These are phyloP conservation scores for Steinernema hermaphroditum DNA, from an alignment of 2,888 invertebrate genomes.

Conservation along the genomic window DNA sequence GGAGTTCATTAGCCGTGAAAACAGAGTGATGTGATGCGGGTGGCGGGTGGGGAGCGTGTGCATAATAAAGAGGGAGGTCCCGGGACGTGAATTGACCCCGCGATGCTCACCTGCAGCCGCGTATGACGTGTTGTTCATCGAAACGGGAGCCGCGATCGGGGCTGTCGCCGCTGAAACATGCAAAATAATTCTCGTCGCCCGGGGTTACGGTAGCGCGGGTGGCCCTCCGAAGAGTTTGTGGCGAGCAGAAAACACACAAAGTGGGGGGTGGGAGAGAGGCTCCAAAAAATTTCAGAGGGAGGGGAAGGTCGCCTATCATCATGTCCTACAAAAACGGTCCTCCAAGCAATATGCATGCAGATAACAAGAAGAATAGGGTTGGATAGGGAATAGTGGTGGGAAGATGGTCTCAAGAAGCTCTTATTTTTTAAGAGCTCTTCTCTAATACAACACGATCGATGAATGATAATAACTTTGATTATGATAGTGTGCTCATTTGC, in stretches of 20 bases:
- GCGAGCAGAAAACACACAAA: not conserved
- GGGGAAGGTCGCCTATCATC: too few relatives aligned
- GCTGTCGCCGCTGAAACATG: constrained; percentile 6
- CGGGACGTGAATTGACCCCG: not conserved
- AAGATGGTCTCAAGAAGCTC: too few relatives aligned
- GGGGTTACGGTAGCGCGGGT: constrained; percentile 12
- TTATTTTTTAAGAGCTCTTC: too few relatives aligned
- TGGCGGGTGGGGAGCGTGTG: not conserved
- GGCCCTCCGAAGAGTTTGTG: not conserved
- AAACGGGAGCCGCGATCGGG: constrained; percentile 9
- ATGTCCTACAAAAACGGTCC: too few relatives aligned
- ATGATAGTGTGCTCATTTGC: too few relatives aligned
- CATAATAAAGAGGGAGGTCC: not conserved
- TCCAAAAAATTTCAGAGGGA: too few relatives aligned
- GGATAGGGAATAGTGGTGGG: too few relatives aligned
- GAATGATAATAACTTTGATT: too few relatives aligned
- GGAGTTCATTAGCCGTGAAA: not conserved
- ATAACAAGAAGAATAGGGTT: too few relatives aligned
- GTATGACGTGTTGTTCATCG: constrained; percentile 22
- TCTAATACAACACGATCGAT: too few relatives aligned
- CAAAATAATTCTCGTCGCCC: not conserved
- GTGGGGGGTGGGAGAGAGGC: too few relatives aligned
- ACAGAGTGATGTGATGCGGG: not conserved
- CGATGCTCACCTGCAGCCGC: constrained; percentile 13
- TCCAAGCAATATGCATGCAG: too few relatives aligned